Evolutionary conservation across 2,113 vertebrate genomes (phyloP), one percentile per base, ranked within the genome.

Genomic region (Cavia porcellus): DNA sequence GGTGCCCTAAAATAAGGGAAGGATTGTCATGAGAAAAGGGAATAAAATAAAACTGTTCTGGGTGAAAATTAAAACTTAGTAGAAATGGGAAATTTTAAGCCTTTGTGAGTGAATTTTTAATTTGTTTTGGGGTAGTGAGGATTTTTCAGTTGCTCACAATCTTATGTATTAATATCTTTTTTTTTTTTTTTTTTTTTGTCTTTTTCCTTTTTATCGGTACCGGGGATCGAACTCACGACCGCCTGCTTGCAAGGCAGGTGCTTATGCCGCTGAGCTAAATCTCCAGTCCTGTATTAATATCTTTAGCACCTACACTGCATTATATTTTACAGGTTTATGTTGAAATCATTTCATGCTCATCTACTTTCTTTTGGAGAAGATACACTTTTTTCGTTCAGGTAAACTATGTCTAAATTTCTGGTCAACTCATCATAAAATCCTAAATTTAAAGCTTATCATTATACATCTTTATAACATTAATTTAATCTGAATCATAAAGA

Each of bases 21-120:
- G 5, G 42, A 47, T 5, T 77, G 42, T 47, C 45, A 77, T 30
- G 45, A 47, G 74, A 47, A 47, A 77, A 77, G 15, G 5, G 5
- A 47, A 77, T 72, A 79, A 84, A 50, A 90, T 66, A 72, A 79
- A 50, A 93, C 8, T 42, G 50, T 86, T 79, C n/a, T 57, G 28
- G 55, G 38, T 64, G 62, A 93, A 86, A 95, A 87, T 55, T 38
- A 72, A 90, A 90, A 57, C 6, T 55, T 47, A 38, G 50, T 47
- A 83, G 68, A 91, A n/a, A 82, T 32, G 42, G 35, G 35, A 92
- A 92, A 77, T 28, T 77, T 75, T n/a, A 66, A 86, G 52, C 17
- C n/a, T 64, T 74, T 90, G 89, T 47, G 19, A 81, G 47, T 92
- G 30, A 92, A 62, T 82, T 94, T 94, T 59, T 92, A 75, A 7